Evolutionary conservation across 2,888 invertebrate genomes (phyloP).

Genomic region (Cremastobaeus sp.): DNA sequence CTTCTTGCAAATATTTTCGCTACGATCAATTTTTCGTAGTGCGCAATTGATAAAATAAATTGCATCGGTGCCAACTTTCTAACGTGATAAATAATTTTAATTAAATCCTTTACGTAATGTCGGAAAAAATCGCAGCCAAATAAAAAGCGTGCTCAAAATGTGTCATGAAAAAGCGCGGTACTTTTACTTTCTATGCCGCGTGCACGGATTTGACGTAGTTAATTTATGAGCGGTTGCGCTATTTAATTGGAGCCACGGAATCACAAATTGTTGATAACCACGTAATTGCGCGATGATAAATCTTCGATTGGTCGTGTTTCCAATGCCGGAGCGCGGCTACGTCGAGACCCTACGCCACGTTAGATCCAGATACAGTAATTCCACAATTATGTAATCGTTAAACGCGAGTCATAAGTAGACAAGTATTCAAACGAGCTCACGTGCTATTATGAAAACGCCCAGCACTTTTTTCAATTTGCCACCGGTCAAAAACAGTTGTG

Average conservation of each 20-base stretch:
- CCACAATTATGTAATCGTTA: conserved; percentile 39
- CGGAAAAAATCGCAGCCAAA: not conserved
- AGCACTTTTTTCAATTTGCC: conserved; percentile 2
- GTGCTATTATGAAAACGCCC: conserved; percentile 22
- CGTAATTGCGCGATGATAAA: conserved; percentile 53
- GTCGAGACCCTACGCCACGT: conserved; percentile 15
- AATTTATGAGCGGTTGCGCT: conserved; percentile 37
- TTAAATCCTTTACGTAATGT: conserved; percentile 27
- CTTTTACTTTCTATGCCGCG: conserved; percentile 46
- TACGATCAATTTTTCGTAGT: too few relatives aligned
- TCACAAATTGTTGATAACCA: conserved; percentile 47
- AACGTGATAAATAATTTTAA: too few relatives aligned
- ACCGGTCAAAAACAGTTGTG: too few relatives aligned
- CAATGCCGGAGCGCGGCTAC: conserved; percentile 15
- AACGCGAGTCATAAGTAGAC: conserved; percentile 13
- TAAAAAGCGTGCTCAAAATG: not conserved
- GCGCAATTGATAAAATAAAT: too few relatives aligned
- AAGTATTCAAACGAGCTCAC: conserved; percentile 37
- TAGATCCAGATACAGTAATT: conserved; percentile 35
- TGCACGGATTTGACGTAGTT: conserved; percentile 29
- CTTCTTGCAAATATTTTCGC: too few relatives aligned
- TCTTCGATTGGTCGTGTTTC: conserved; percentile 29
- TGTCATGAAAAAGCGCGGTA: conserved; percentile 22
- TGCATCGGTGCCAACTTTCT: too few relatives aligned
- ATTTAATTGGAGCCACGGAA: conserved; percentile 31